Conservation (phyloP, 2,797 vertebrate genomes). For the Streptopelia turtur region DNA sequence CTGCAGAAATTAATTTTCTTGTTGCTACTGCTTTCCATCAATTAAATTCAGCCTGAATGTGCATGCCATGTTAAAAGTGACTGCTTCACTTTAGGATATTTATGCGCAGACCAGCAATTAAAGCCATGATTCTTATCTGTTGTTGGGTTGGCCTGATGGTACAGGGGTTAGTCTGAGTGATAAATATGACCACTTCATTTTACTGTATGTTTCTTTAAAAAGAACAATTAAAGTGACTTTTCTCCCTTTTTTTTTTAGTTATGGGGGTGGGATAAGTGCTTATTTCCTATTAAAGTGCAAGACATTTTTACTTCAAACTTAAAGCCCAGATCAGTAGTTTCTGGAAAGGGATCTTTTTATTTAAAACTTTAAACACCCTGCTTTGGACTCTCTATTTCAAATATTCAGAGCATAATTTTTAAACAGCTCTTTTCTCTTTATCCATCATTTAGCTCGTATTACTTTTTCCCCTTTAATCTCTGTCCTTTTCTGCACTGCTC, state of each 20-base stretch:
- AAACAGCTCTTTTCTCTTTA: background rate
- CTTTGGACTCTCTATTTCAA: background rate
- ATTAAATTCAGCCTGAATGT: background rate
- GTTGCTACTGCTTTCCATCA: background rate
- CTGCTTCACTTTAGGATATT: background rate
- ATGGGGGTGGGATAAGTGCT: background rate
- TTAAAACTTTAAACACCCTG: background rate
- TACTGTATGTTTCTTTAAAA: background rate
- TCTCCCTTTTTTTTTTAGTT: background rate
- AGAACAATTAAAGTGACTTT: background rate
- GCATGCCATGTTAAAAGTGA: background rate
- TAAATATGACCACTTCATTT: background rate
- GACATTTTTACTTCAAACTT: background rate
- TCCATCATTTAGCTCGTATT: background rate
- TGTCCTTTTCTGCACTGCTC: background rate
- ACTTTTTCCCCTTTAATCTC: background rate
- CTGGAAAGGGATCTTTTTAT: background rate
- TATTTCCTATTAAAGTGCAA: background rate
- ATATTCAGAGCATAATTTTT: background rate
- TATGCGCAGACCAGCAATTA: background rate
- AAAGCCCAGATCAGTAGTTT: background rate
- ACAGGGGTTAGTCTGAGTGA: background rate
- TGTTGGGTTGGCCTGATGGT: background rate
- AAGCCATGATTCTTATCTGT: background rate
- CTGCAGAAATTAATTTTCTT: background rate